Conservation (phyloP, 2,113 vertebrate genomes). For the Plotosus lineatus region DNA sequence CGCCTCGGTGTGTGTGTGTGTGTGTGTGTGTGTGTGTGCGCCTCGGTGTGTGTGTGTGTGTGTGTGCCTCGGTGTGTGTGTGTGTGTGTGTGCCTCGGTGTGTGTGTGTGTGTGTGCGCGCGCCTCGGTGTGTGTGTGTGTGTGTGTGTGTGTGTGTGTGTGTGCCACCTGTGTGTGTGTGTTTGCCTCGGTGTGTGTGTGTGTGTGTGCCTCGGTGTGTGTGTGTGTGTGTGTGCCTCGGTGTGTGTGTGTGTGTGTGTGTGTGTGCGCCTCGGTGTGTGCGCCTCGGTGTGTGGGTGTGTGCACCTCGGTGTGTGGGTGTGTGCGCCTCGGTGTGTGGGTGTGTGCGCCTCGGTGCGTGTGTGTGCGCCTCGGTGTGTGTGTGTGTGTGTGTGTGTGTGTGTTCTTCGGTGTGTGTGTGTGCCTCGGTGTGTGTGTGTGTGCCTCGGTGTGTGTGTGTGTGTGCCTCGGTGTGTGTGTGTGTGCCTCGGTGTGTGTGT, state of each 20-base stretch:
- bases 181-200: constrained; percentile 26
- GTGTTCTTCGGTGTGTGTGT: constrained; percentile 28
- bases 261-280: too few relatives aligned
- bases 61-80: not conserved
- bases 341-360: not conserved
- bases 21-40: constrained; percentile 26
- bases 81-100: too few relatives aligned
- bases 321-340: too few relatives aligned
- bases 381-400: not conserved
- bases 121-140: not conserved
- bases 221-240: too few relatives aligned
- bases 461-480: too few relatives aligned
- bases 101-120: too few relatives aligned
- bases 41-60: not conserved
- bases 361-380: not conserved
- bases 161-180: not conserved
- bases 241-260: not conserved
- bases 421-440: not conserved
- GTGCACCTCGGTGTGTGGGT: too few relatives aligned
- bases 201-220: constrained; percentile 70
- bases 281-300: not conserved
- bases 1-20: not conserved
- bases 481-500: not conserved
- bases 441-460: too few relatives aligned
- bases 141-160: not conserved